These are phyloP conservation scores for Zaprionus tsacasi DNA, from an alignment of 1,140 invertebrate genomes.

Conservation along the genomic window DNA sequence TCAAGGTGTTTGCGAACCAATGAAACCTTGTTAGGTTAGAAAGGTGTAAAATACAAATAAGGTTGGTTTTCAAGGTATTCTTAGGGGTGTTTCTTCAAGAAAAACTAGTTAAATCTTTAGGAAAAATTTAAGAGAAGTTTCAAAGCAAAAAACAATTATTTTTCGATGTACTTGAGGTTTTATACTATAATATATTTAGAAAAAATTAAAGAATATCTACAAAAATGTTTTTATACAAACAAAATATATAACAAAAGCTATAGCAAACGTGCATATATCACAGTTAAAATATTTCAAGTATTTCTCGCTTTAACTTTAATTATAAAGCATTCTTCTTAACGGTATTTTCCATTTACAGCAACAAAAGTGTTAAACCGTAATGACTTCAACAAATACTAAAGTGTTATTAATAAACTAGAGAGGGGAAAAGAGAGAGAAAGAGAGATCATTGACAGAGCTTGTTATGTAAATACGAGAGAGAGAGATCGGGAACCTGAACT, in stretches of 20 bases:
- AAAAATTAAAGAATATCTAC: not conserved
- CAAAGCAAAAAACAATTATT: too few species aligned
- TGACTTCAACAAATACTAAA: conserved; percentile 31
- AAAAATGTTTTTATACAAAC: not conserved
- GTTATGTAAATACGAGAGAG: conserved; percentile 2
- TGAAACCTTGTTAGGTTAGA: conserved; percentile 5
- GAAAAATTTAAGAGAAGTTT: too few species aligned
- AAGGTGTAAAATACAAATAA: not conserved
- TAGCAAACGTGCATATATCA: not conserved
- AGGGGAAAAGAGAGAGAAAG: not conserved
- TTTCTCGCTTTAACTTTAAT: not conserved
- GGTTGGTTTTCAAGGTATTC: not conserved
- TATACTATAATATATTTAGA: too few species aligned
- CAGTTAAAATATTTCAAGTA: not conserved
- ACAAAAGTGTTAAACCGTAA: conserved; percentile 3
- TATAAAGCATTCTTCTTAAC: conserved; percentile 6
- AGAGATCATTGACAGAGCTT: not conserved
- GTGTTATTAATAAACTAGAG: conserved; percentile 34
- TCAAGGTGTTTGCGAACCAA: conserved; percentile 16
- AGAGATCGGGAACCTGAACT: conserved; percentile 18
- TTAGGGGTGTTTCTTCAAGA: not conserved
- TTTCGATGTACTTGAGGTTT: too few species aligned
- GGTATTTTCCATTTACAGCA: not conserved
- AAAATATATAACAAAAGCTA: not conserved
- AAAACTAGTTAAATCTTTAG: too few species aligned